phyloP scores from a whole-genome alignment of 2,888 invertebrate genomes.

The Caenorhabditis sulstoni region DNA sequence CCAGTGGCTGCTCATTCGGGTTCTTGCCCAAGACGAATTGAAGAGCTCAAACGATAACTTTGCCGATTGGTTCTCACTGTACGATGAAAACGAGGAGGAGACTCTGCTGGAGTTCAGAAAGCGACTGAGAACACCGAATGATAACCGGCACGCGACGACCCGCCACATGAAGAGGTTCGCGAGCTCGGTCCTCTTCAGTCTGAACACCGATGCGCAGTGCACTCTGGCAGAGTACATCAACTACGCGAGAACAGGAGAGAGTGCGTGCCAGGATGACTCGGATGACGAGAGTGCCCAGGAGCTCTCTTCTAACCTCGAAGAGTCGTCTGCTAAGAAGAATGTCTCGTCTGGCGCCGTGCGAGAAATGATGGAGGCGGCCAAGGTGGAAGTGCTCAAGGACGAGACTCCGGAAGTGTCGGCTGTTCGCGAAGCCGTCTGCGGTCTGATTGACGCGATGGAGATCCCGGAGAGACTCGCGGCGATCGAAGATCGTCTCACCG shows the following conservation, averaged over 20 bases:
- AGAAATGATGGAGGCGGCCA: constrained; percentile 29
- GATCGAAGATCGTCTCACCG: constrained; percentile 1
- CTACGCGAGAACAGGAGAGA: constrained; percentile 4
- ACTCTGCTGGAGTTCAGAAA: neutral
- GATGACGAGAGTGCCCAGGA: neutral
- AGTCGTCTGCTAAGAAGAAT: constrained; percentile 18
- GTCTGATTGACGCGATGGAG: constrained; percentile 19
- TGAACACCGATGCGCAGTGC: constrained; percentile 39
- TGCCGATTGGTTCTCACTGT: constrained; percentile 11
- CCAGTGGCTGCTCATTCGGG: constrained; percentile 22
- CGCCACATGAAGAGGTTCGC: constrained; percentile 27
- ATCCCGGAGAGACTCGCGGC: neutral
- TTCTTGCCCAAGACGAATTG: neutral
- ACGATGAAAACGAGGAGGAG: neutral
- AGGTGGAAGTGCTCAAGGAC: constrained; percentile 1
- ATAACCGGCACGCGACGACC: neutral
- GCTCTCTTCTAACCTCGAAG: constrained; percentile 7
- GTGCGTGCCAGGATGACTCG: neutral
- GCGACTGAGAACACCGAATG: neutral
- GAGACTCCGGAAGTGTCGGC: neutral
- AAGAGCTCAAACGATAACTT: neutral
- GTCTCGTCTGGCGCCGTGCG: constrained; percentile 20
- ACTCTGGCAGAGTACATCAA: constrained; percentile 33
- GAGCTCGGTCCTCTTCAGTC: neutral
- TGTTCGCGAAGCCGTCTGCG: too few relatives aligned